Percentiles rank a stretch among this genome's conserved stretches.
phyloP scores from a whole-genome alignment of 2,888 invertebrate genomes.

The Morinoia aosen region DNA sequence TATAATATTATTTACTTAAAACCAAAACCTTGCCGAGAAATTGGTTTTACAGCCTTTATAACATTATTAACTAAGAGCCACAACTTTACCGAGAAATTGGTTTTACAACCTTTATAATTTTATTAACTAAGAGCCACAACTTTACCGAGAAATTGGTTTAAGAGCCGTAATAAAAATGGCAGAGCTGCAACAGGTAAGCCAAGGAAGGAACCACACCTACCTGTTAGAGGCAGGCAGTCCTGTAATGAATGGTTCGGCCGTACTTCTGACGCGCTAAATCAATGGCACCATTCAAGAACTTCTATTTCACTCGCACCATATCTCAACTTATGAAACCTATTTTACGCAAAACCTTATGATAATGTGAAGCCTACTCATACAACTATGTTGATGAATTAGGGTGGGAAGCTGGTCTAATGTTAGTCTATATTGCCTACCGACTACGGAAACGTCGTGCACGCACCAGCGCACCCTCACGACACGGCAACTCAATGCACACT shows the following conservation, averaged over 20 bases:
- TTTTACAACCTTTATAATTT: too few relatives aligned
- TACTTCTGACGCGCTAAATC: background rate
- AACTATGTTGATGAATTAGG: background rate
- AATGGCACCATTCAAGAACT: background rate
- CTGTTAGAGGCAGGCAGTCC: background rate
- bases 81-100: too few relatives aligned
- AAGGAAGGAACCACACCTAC: background rate
- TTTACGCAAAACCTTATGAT: background rate
- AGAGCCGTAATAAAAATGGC: background rate
- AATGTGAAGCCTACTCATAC: background rate
- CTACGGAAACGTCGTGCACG: constrained; percentile 32
- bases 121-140: too few relatives aligned
- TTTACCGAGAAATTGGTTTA: too few relatives aligned
- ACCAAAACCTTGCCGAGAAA: too few relatives aligned
- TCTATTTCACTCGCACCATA: background rate
- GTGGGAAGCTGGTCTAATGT: constrained; percentile 35
- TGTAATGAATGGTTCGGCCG: background rate
- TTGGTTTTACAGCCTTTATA: too few relatives aligned
- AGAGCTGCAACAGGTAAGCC: background rate
- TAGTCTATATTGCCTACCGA: constrained; percentile 47
- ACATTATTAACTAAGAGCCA: too few relatives aligned
- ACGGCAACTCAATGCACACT: constrained; percentile 28
- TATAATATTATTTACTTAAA: too few relatives aligned
- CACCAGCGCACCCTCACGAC: constrained; percentile 26
- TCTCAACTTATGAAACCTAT: background rate